Percentiles rank a stretch among this genome's conserved stretches.
These are phyloP conservation scores for Eurytoma californica DNA, from an alignment of 2,888 invertebrate species.

Conservation along the genomic window DNA sequence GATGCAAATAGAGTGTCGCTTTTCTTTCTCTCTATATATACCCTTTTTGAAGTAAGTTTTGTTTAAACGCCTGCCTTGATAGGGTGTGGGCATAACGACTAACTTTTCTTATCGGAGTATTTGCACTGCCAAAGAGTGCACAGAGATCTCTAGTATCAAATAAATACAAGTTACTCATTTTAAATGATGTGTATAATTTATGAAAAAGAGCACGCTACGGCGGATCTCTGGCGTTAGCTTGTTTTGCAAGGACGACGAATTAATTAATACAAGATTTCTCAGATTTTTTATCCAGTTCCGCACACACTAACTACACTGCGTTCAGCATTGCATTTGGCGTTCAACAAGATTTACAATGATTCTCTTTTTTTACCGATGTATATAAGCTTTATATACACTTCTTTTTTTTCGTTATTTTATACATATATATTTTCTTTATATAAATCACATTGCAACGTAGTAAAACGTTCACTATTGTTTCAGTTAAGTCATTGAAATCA, in stretches of 20 bases:
- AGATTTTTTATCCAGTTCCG: slow-evolving; percentile 24
- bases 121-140: too few relatives aligned
- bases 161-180: neutral
- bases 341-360: slow-evolving; percentile 67
- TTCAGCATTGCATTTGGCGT: slow-evolving; percentile 60
- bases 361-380: slow-evolving; percentile 47
- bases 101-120: slow-evolving; percentile 12
- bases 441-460: slow-evolving; percentile 53
- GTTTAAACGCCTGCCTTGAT: neutral
- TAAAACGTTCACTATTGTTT: slow-evolving; percentile 41
- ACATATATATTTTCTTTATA: slow-evolving; percentile 48
- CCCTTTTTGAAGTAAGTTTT: slow-evolving; percentile 6
- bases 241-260: slow-evolving; percentile 46
- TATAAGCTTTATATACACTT: slow-evolving; percentile 54
- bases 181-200: slow-evolving; percentile 5
- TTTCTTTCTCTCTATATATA: slow-evolving; percentile 27
- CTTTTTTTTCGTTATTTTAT: slow-evolving; percentile 46
- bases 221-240: slow-evolving; percentile 15
- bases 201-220: slow-evolving; percentile 22
- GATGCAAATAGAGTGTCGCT: slow-evolving; percentile 12
- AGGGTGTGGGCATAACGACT: slow-evolving; percentile 28
- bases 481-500: slow-evolving; percentile 51
- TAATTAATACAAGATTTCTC: slow-evolving; percentile 43
- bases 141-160: slow-evolving; percentile 6
- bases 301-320: slow-evolving; percentile 57